These are phyloP conservation scores for Synergus japonicus DNA, from an alignment of 2,888 invertebrate genomes.

Conservation along the genomic window DNA sequence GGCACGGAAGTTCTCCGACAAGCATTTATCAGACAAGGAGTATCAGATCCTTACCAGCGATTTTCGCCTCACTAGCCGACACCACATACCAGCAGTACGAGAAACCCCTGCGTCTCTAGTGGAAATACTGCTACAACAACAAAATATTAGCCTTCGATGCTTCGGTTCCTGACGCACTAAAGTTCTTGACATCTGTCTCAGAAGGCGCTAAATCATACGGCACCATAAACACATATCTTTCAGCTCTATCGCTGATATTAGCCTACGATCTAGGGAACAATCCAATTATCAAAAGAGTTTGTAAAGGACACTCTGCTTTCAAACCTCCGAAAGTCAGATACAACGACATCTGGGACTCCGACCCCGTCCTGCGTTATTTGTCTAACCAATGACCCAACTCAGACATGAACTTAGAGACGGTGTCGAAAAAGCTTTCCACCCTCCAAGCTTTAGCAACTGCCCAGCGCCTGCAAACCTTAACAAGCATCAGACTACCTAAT, in stretches of 20 bases:
- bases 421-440: constrained; percentile 54
- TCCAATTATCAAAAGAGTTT: constrained; percentile 39
- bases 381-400: neutral
- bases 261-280: constrained; percentile 13
- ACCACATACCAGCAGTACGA: constrained; percentile 56
- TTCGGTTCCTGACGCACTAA: neutral
- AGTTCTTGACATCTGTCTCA: neutral
- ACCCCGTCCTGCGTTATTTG: neutral
- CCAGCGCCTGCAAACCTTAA: constrained; percentile 46
- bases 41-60: constrained; percentile 44
- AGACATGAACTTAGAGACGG: neutral
- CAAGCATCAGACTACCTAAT: constrained; percentile 30
- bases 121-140: constrained; percentile 50
- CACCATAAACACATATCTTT: neutral
- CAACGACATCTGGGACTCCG: constrained; percentile 62
- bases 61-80: constrained; percentile 49
- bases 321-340: constrained; percentile 53
- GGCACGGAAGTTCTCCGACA: constrained; percentile 58
- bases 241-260: neutral
- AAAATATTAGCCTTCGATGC: neutral
- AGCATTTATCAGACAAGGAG: constrained; percentile 49
- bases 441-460: constrained; percentile 53
- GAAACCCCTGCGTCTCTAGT: constrained; percentile 54
- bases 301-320: constrained; percentile 29
- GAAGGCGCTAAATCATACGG: neutral